Conservation (phyloP, 1,140 invertebrate species). For the Drosophila truncata region DNA sequence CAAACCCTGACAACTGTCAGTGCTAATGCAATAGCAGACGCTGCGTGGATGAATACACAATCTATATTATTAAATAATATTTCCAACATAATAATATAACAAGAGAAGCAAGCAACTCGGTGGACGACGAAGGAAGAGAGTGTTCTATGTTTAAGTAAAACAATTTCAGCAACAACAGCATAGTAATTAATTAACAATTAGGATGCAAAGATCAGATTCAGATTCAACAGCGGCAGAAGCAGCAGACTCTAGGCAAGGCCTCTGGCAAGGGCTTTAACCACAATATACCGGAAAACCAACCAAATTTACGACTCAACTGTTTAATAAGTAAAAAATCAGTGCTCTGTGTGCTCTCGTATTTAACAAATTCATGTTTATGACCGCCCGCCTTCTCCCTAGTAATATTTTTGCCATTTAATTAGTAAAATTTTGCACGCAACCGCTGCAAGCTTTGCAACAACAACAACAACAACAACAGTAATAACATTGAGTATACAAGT, state of each 20-base stretch:
- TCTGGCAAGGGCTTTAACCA: slow-evolving; percentile 33
- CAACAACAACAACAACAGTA: slow-evolving; percentile 46
- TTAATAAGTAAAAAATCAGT: slow-evolving; percentile 50
- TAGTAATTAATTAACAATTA: slow-evolving; percentile 72
- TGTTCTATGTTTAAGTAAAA: slow-evolving; percentile 77
- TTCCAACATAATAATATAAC: slow-evolving; percentile 58
- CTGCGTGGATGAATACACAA: slow-evolving; percentile 73
- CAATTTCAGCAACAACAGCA: slow-evolving; percentile 71
- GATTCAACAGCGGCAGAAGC: slow-evolving; percentile 42
- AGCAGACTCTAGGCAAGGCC: slow-evolving; percentile 44
- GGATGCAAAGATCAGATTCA: slow-evolving; percentile 71
- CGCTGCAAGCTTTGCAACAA: slow-evolving; percentile 43
- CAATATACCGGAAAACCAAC: slow-evolving; percentile 23
- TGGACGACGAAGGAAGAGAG: slow-evolving; percentile 45
- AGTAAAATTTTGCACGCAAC: slow-evolving; percentile 76
- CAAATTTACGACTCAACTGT: slow-evolving; percentile 40
- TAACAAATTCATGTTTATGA: slow-evolving; percentile 53
- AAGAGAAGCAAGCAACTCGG: slow-evolving; percentile 55
- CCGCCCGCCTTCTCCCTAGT: slow-evolving; percentile 59
- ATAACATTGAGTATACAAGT: slow-evolving; percentile 44
- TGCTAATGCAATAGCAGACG: slow-evolving; percentile 87
- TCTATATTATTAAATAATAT: slow-evolving; percentile 78
- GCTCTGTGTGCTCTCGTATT: slow-evolving; percentile 63
- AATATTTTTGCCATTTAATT: slow-evolving; percentile 78
- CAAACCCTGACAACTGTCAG: slow-evolving; percentile 91